Base-by-base conservation (phyloP, 2,888 invertebrate genomes). In the Gnatocerus cornutus region DNA sequence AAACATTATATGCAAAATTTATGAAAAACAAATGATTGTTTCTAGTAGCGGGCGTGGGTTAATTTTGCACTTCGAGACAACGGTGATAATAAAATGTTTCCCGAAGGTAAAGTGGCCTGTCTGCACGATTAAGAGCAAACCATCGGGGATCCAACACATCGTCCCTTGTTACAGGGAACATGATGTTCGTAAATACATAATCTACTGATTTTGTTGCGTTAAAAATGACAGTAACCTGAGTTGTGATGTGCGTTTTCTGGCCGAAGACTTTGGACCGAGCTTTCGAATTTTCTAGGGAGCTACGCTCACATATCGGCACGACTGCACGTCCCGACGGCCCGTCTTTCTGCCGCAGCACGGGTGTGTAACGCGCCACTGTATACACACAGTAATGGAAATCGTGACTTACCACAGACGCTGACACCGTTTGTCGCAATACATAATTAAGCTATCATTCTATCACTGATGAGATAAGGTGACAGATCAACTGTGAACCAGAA, bases 311-410 rank as follows among this genome's bases (percentile, higher is more conserved):
- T 74, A 76, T 76, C 75, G 74, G 73, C 75, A 75, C 77, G 72
- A 72, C 70, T 71, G 77, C 78, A 76, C 78, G 80, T 79, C 78
- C 76, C 77, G 71, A 74, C 74, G 76, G 76, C 77, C 76, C 76
- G 77, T 78, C 76, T 77, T 71, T 64, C 37, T 65, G 69, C 64
- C 67, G 64, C 73, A 71, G 69, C 69, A 68, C 68, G 72, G 67
- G 71, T 74, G 69, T 75, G 68, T 73, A 70, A 66, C 80, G 78
- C 80, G 76, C 77, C 75, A 79, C 79, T 80, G 81, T 82, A 82
- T 81, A 82, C 80, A 81, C 76, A 75, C 79, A 74, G 79, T 82
- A 82, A 82, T 82, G 80, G 81, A 81, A 82, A 81, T 82, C 82
- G 81, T 82, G 82, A 82, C 82, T 81, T 79, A 74, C 74, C 74